Base-by-base conservation (phyloP, 2,888 invertebrate species). In the Pristionchus japonicus region DNA sequence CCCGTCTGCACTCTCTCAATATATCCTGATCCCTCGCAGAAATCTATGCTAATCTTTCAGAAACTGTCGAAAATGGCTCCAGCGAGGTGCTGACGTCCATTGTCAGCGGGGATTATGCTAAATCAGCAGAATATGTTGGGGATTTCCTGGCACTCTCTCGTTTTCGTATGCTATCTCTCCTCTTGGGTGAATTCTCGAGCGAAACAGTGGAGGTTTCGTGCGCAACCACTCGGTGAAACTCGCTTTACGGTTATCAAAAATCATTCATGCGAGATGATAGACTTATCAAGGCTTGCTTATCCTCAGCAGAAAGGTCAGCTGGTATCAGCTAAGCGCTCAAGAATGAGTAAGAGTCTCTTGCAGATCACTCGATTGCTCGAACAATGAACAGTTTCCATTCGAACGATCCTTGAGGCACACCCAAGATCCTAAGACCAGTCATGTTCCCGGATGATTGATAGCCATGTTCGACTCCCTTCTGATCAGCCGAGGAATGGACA, bases 91-190 rank as follows among this genome's bases (percentile, higher is more conserved):
- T 70, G 70, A 47, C 77, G 77, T 31, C 77, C 37, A 27, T 1
- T 77, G 77, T 77, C 77, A 77, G 37, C 23, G 74, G 20, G 37
- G 77, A 77, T 77, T 77, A 77, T 77, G 77, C 15, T n/a, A 77
- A 77, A 77, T 27, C 43, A 17, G 70, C 27, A 11, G 34, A 31
- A 77, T 47, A 77, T 47, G 77, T 43, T 47, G 20, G 9, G 47
- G 7, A 43, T 47, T 47, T 43, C 27, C 13, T 3, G 47, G 34
- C 3, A 77, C 13, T 43, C 77, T 43, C 77, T 74, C n/a, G 40
- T 74, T 74, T 74, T 23, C 31, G 40, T 40, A 9, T 27, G n/a
- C 77, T 17, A 20, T 77, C 77, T 77, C 37, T 9, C 77, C 15
- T 15, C 43, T 9, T 23, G 23, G 23, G 3, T 15, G 67, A 6